phyloP scores from a whole-genome alignment of 2,888 invertebrate genomes.

The Drosophila meridionalis region DNA sequence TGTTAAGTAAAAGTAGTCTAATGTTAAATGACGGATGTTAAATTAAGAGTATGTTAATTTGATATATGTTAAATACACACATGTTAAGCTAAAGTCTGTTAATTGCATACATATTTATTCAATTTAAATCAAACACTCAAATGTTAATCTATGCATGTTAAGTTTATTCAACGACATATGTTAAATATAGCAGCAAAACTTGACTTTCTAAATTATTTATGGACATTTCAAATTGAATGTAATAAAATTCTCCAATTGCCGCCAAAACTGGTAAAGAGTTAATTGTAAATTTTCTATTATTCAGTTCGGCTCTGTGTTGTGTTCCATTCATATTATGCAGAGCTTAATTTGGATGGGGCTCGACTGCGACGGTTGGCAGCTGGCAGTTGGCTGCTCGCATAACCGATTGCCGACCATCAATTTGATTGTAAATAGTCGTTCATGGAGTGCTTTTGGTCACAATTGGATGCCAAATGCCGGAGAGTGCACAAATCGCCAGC shows the following conservation, averaged over 20 bases:
- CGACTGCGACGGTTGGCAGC: background rate
- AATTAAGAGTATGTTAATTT: no score
- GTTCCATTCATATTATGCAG: conserved; percentile 10
- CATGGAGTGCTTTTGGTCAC: conserved; percentile 29
- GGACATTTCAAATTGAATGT: background rate
- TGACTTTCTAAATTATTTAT: background rate
- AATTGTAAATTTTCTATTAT: background rate
- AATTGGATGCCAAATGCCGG: conserved; percentile 37
- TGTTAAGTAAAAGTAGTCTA: no score
- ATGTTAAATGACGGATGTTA: no score
- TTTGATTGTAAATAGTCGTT: conserved; percentile 30
- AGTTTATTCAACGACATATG: background rate
- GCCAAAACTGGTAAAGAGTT: background rate
- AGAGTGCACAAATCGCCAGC: conserved; percentile 18
- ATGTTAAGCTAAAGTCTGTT: background rate
- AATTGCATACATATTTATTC: background rate
- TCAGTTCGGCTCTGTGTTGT: background rate
- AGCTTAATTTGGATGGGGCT: background rate
- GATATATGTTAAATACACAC: no score
- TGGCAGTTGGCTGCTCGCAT: background rate
- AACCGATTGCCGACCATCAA: conserved; percentile 20
- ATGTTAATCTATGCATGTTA: background rate
- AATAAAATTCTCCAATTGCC: background rate
- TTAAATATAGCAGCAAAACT: background rate
- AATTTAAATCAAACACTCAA: no score